Evolutionary conservation across 2,797 vertebrate species (phyloP).

Genomic region (Eurystomus glaucurus): DNA sequence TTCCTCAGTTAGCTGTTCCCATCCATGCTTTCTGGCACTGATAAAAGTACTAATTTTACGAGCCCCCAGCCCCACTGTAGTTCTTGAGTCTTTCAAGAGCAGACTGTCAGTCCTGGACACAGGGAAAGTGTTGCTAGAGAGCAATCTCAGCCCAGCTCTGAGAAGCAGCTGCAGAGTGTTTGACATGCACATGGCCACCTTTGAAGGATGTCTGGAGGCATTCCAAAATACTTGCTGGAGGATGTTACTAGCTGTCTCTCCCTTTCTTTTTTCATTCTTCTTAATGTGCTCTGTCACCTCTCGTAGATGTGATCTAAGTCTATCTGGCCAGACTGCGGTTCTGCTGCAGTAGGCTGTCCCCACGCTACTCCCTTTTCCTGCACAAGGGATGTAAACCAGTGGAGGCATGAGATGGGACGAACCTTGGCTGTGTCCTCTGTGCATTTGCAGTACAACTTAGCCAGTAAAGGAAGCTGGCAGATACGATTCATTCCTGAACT

Average conservation of each 20-base stretch:
- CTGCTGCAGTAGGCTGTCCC: neutral
- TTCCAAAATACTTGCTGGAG: slow-evolving; percentile 7
- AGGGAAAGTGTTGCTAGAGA: neutral
- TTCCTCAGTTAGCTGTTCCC: neutral
- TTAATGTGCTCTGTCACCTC: neutral
- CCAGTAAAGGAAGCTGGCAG: neutral
- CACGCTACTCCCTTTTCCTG: neutral
- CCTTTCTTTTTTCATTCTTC: neutral
- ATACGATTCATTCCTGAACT: neutral
- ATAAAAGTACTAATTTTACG: neutral
- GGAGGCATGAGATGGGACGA: neutral
- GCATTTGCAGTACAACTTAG: neutral
- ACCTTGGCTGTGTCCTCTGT: neutral
- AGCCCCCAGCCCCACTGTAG: neutral
- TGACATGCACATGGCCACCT: accelerated
- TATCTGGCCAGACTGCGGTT: accelerated
- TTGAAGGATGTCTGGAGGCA: neutral
- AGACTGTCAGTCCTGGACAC: neutral
- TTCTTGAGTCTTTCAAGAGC: neutral
- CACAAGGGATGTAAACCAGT: neutral
- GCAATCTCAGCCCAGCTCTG: neutral
- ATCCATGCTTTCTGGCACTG: neutral
- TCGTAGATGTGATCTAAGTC: neutral
- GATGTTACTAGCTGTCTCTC: slow-evolving; percentile 13
- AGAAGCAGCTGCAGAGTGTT: neutral